Evolutionary conservation across 2,888 invertebrate genomes (phyloP), one percentile per base, ranked within the genome.

Genomic region (Holacanthella duospinosa): DNA sequence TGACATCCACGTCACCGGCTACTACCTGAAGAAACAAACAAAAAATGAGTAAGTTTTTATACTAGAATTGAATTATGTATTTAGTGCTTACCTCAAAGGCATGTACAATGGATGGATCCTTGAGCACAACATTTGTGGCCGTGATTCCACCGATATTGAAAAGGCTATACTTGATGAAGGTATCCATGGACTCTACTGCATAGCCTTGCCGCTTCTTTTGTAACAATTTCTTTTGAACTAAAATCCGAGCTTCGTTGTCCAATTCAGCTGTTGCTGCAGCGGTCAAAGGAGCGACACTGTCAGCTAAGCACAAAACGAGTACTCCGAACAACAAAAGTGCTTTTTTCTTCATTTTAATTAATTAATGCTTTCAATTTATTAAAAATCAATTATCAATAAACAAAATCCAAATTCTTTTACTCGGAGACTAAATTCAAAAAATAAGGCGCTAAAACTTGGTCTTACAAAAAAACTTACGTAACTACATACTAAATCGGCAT

Each of bases 171-270:
- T 95, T 92, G 53, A 97, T 86, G 67, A 96, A 84, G 74, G 97
- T 86, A 77, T 99, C 97, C 85, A 93, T 91, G 75, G 88, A 88
- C 81, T 97, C 95, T 1, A 99, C 96, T 67, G 97, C 81, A 77
- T 93, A 96, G n/a, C n/a, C n/a, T n/a, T n/a, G n/a, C n/a, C n/a
- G n/a, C n/a, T n/a, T n/a, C 79, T 90, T 92, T 77, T 97, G 97
- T 66, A 95, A 82, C 74, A 97, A 88, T 79, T 92, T 90, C 80
- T 97, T 97, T 12, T 92, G 90, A 27, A 93, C 86, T 67, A 97
- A 80, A 59, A 97, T 80, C 74, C 88, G 84, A 25, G 95, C 94
- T 61, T 85, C 83, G 56, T 85, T 81, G 53, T 87, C 86, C n/a
- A 60, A 56, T 29, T 43, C 55, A 28, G 57, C 54, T 9, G 62